These are phyloP conservation scores for Bubo scandiacus DNA, from an alignment of 2,113 vertebrate species.

Conservation along the genomic window DNA sequence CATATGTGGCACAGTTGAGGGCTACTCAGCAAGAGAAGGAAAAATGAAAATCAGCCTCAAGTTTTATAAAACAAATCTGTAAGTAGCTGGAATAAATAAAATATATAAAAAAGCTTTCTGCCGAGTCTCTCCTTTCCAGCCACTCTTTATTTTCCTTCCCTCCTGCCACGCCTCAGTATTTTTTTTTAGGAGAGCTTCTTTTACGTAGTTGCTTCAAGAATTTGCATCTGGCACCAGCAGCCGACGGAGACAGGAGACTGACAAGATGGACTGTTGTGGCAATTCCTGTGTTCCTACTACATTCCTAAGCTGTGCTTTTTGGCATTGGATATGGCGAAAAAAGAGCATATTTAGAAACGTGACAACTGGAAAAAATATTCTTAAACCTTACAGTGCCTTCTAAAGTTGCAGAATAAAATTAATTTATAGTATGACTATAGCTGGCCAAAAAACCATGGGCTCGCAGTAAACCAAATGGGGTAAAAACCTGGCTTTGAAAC, in stretches of 20 bases:
- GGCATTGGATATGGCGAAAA: not conserved
- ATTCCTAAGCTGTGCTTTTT: constrained; percentile 44
- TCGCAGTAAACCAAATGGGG: constrained; percentile 31
- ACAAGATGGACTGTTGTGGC: constrained; percentile 6
- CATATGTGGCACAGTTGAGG: not conserved
- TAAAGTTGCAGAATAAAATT: constrained; percentile 63
- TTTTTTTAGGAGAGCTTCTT: constrained; percentile 15
- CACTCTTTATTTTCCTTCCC: constrained; percentile 13
- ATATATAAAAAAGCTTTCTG: not conserved
- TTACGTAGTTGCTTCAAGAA: constrained; percentile 36
- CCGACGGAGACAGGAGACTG: not conserved
- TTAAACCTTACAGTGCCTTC: constrained; percentile 43
- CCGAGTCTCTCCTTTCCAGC: not conserved
- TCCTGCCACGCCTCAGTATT: constrained; percentile 6
- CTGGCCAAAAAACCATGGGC: constrained; percentile 31
- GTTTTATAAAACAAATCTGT: not conserved
- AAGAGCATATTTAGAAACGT: constrained; percentile 37
- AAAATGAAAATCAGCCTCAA: not conserved
- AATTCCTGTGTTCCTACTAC: constrained; percentile 21
- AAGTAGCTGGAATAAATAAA: not conserved
- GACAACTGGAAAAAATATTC: constrained; percentile 62
- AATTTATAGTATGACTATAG: constrained; percentile 50
- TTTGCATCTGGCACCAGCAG: constrained; percentile 37
- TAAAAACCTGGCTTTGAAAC: constrained; percentile 38
- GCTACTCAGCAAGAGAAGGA: not conserved